Conservation (phyloP, 1,140 invertebrate species). For the Lycorma delicatula region DNA sequence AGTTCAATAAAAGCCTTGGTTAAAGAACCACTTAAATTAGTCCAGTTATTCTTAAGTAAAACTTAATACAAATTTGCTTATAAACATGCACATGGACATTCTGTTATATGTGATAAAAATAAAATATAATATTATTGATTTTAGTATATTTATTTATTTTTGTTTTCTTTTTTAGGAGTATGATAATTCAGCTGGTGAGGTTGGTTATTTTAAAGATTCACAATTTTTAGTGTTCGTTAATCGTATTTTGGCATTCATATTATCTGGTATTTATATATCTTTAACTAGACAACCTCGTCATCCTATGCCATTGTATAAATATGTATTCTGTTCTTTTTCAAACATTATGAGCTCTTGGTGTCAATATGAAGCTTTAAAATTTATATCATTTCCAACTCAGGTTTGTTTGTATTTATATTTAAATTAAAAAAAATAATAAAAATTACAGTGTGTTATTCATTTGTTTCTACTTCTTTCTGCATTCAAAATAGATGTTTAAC, state of each 20-base stretch:
- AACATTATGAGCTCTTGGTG: constrained; percentile 99
- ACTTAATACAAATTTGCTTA: no score
- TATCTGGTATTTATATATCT: constrained; percentile 54
- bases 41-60: no score
- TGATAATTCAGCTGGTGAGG: constrained; percentile 46
- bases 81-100: no score
- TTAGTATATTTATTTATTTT: constrained; percentile 9
- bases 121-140: constrained; percentile 11
- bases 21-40: no score
- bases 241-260: constrained; percentile 72
- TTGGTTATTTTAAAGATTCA: constrained; percentile 76
- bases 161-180: constrained; percentile 51
- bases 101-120: no score
- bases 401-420: no score
- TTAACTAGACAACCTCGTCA: constrained; percentile 58
- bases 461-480: no score
- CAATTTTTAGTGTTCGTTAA: constrained; percentile 95
- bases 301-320: constrained; percentile 87
- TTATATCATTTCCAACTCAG: constrained; percentile 96
- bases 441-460: no score
- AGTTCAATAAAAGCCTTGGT: no score
- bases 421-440: no score
- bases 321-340: constrained; percentile 92
- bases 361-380: constrained; percentile 98
- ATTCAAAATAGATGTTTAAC: no score